Evolutionary conservation across 2,888 invertebrate genomes (phyloP), one percentile per base, ranked within the genome.

Genomic region (Drymonia ruficornis): DNA sequence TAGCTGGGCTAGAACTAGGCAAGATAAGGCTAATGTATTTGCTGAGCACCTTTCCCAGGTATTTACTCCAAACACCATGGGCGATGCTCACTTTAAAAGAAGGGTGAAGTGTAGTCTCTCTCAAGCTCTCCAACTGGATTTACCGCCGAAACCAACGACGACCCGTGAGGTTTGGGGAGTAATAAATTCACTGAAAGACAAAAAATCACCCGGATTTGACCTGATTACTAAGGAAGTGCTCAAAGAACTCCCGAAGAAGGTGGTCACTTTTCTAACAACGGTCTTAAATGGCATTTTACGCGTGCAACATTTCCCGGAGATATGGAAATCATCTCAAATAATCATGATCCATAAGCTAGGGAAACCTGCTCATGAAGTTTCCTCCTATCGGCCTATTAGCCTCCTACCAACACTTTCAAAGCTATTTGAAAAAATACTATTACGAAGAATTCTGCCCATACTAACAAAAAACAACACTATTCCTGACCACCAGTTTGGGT

Each of bases 141-240:
- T 23, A 12, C 53, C 53, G 44, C 46, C 34, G 12, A 29, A 13
- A 15, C 34, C 42, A 2, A 13, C 36, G n/a, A 50, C 53, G 3
- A 13, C 16, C 2, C 12, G 23, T 19, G 43, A 48, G 18, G 15
- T 53, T 9, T 15, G 16, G 16, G 16, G 49, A 7, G 15, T 28
- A 4, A 49, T 49, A 2, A 43, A 12, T n/a, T 12, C 6, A 5
- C 31, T 53, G 9, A n/a, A 53, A 23, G 23, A 43, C n/a, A 53
- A 49, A 11, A 53, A 43, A 42, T 40, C 48, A 3, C 49, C 43
- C 5, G 53, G 49, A n/a, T 53, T 42, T 43, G 43, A 53, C 31
- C 50, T 55, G 1, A 55, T 55, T 8, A 50, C 50, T 2, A 40
- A 34, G 13, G 50, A 50, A 34, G 34, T 47, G 1, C 15, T 55